phyloP scores from a whole-genome alignment of 2,113 vertebrate genomes.

The Eira barbara region DNA sequence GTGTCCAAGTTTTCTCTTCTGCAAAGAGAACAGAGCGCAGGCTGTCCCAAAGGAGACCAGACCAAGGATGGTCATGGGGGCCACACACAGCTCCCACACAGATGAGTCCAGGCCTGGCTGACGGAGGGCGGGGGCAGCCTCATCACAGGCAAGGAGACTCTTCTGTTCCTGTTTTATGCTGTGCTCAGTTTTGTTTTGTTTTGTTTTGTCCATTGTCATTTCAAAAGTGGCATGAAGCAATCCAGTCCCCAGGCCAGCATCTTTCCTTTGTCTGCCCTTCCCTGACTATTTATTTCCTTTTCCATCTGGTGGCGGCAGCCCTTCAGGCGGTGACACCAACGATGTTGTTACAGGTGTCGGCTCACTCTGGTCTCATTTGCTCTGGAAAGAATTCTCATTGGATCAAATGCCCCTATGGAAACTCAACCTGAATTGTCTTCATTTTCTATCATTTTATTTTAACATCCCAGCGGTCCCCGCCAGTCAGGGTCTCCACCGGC shows the following conservation, averaged over 20 bases:
- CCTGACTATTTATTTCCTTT: constrained; percentile 66
- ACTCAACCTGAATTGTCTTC: constrained; percentile 68
- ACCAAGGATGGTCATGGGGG: background rate
- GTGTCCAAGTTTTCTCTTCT: background rate
- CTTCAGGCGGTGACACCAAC: constrained; percentile 35
- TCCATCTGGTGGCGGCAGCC: background rate
- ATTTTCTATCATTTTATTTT: constrained; percentile 71
- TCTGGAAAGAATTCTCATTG: constrained; percentile 35
- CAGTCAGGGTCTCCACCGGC: background rate
- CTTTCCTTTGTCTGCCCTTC: background rate
- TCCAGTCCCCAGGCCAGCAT: background rate
- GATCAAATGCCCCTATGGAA: constrained; percentile 55
- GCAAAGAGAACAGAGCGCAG: background rate
- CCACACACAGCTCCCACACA: background rate
- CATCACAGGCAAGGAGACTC: background rate
- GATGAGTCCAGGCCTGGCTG: background rate
- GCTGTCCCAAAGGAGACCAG: background rate
- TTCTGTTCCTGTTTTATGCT: background rate
- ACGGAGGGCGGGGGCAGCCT: background rate
- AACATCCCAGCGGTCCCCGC: constrained; percentile 2
- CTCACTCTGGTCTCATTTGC: background rate
- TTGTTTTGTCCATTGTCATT: background rate
- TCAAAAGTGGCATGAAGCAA: background rate
- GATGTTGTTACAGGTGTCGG: constrained; percentile 76
- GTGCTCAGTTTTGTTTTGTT: background rate